Evolutionary conservation across 1,140 invertebrate genomes (phyloP).

Genomic region (Megathymus violae): DNA sequence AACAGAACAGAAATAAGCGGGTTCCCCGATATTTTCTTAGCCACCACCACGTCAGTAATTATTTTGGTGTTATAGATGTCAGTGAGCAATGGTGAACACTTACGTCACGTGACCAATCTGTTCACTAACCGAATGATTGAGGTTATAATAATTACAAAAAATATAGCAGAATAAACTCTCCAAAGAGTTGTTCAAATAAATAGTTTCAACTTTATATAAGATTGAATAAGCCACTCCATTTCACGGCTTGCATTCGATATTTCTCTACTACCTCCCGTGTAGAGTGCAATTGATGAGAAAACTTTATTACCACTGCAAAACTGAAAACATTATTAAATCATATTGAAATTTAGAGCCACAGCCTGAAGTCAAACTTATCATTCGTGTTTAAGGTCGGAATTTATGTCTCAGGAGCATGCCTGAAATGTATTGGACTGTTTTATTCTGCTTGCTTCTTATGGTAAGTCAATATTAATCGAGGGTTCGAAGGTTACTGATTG

Average conservation of each 20-base stretch:
- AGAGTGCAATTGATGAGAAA: slow-evolving; percentile 32
- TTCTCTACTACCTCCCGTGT: slow-evolving; percentile 14
- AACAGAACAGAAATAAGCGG: too few species aligned
- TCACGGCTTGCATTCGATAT: slow-evolving; percentile 56
- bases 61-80: too few species aligned
- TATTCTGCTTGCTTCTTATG: slow-evolving; percentile 24
- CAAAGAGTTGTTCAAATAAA: too few species aligned
- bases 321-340: slow-evolving; percentile 14
- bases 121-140: too few species aligned
- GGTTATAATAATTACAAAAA: too few species aligned
- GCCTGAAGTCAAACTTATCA: slow-evolving; percentile 7
- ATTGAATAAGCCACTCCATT: slow-evolving; percentile 43
- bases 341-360: background rate
- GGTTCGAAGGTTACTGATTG: too few species aligned
- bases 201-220: background rate
- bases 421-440: slow-evolving; percentile 33
- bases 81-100: too few species aligned
- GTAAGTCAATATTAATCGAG: slow-evolving; percentile 19
- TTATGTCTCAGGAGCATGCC: background rate
- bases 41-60: too few species aligned
- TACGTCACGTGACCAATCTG: too few species aligned
- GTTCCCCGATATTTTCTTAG: too few species aligned
- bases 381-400: background rate
- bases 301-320: slow-evolving; percentile 31
- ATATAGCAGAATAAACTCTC: too few species aligned